A percentile compares a stretch with the other conserved stretches of the same genome.
phyloP scores from a whole-genome alignment of 2,888 invertebrate genomes.

The Nycteola revayana region DNA sequence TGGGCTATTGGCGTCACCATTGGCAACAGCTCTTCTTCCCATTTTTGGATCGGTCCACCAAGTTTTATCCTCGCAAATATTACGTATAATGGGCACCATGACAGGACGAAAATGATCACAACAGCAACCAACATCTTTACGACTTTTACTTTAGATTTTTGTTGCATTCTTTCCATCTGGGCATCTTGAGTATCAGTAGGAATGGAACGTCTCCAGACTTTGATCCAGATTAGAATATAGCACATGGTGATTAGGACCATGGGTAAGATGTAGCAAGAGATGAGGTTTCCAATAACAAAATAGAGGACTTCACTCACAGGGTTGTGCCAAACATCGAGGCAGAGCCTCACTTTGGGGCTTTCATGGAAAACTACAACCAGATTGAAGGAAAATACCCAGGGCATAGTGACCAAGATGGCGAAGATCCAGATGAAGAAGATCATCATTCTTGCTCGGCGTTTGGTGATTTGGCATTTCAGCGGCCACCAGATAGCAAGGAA shows the following conservation, averaged over 20 bases:
- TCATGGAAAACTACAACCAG: conserved; percentile 88
- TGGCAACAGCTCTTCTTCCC: conserved; percentile 90
- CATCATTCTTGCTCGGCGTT: conserved; percentile 92
- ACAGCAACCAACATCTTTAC: conserved; percentile 97
- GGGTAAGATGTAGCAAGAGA: conserved; percentile 95
- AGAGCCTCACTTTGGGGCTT: conserved; percentile 88
- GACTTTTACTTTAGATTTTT: conserved; percentile 96
- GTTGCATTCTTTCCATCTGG: conserved; percentile 95
- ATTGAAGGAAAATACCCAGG: conserved; percentile 96
- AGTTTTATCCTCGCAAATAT: conserved; percentile 94
- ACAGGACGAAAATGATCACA: conserved; percentile 95
- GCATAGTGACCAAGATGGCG: conserved; percentile 91
- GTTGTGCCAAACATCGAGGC: conserved; percentile 93
- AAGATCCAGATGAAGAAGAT: conserved; percentile 95
- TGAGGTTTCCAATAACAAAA: conserved; percentile 93
- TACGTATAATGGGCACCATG: conserved; percentile 95
- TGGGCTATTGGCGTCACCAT: conserved; percentile 94
- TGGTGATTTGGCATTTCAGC: conserved; percentile 94
- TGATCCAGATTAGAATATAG: conserved; percentile 95
- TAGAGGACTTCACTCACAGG: conserved; percentile 91
- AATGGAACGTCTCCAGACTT: conserved; percentile 93
- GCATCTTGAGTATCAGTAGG: conserved; percentile 95
- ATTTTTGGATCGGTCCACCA: conserved; percentile 87
- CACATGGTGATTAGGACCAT: conserved; percentile 95
- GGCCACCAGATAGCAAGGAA: conserved; percentile 98